Percentiles rank a stretch among this genome's conserved stretches.
These are phyloP conservation scores for Lordiphosa andalusiaca DNA, from an alignment of 2,888 invertebrate genomes.

Conservation along the genomic window DNA sequence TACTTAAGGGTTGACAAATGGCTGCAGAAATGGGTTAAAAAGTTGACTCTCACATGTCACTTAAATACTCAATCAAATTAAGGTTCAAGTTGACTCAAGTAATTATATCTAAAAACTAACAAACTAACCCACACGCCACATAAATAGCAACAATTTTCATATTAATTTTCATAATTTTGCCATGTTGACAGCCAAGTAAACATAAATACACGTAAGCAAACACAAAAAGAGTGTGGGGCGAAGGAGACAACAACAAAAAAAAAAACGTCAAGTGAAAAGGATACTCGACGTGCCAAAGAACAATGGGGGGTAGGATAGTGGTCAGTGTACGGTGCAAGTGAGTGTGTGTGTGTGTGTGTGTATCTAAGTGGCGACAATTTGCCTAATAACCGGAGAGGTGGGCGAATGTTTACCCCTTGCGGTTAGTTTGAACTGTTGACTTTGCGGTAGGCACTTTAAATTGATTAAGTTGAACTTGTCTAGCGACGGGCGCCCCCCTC, in stretches of 20 bases:
- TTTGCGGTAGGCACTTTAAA: conserved; percentile 70
- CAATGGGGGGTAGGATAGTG: conserved; percentile 49
- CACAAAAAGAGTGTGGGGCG: conserved; percentile 24
- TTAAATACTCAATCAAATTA: conserved; percentile 70
- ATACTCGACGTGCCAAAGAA: conserved; percentile 46
- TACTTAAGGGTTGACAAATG: conserved; percentile 31
- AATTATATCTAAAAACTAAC: conserved; percentile 70
- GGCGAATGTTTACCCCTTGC: conserved; percentile 45
- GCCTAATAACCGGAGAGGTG: conserved; percentile 53
- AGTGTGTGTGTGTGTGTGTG: background rate
- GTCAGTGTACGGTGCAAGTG: background rate
- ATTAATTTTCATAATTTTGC: conserved; percentile 73
- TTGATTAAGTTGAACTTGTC: conserved; percentile 75
- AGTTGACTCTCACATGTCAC: conserved; percentile 37
- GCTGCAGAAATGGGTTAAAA: conserved; percentile 21
- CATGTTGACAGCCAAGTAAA: conserved; percentile 66
- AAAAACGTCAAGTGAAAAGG: conserved; percentile 56
- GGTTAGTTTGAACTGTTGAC: conserved; percentile 73
- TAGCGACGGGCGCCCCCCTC: conserved; percentile 32
- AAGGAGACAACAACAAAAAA: too few species aligned
- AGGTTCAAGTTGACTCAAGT: conserved; percentile 64
- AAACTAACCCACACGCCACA: conserved; percentile 29
- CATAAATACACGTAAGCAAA: conserved; percentile 65
- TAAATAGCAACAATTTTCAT: conserved; percentile 68
- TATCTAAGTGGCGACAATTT: conserved; percentile 52